Conservation (phyloP, 2,888 invertebrate genomes). For the Melolontha melolontha region DNA sequence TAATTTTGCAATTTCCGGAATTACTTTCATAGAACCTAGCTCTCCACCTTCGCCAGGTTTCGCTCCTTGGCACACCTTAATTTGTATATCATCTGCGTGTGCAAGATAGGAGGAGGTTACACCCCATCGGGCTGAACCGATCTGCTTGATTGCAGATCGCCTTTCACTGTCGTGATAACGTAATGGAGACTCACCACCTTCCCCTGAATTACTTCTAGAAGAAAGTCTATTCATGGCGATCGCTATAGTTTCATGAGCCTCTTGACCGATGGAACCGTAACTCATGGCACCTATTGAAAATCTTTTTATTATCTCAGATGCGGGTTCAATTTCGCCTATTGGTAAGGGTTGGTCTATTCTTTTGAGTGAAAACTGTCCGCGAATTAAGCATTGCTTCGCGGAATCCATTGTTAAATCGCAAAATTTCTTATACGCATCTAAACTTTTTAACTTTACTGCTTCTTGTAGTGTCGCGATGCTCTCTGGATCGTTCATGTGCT, state of each 20-base stretch:
- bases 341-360: constrained; percentile 83
- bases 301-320: constrained; percentile 93
- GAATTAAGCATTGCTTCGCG: constrained; percentile 85
- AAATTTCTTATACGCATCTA: constrained; percentile 85
- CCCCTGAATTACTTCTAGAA: constrained; percentile 98
- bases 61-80: constrained; percentile 99
- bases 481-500: constrained; percentile 96
- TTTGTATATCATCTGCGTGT: constrained; percentile 97
- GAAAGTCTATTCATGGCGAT: constrained; percentile 96
- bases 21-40: constrained; percentile 88
- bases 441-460: constrained; percentile 84
- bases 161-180: constrained; percentile 80
- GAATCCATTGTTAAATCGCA: constrained; percentile 89
- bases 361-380: constrained; percentile 93
- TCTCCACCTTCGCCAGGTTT: constrained; percentile 99
- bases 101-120: constrained; percentile 98
- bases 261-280: constrained; percentile 87
- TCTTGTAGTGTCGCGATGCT: constrained; percentile 84
- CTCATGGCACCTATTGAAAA: constrained; percentile 82
- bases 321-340: constrained; percentile 91
- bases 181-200: constrained; percentile 91
- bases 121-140: constrained; percentile 98
- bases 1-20: constrained; percentile 93
- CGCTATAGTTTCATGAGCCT: constrained; percentile 95
- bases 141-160: constrained; percentile 97